Evolutionary conservation across 2,797 vertebrate species (phyloP).

Genomic region (Acanthiza pusilla): DNA sequence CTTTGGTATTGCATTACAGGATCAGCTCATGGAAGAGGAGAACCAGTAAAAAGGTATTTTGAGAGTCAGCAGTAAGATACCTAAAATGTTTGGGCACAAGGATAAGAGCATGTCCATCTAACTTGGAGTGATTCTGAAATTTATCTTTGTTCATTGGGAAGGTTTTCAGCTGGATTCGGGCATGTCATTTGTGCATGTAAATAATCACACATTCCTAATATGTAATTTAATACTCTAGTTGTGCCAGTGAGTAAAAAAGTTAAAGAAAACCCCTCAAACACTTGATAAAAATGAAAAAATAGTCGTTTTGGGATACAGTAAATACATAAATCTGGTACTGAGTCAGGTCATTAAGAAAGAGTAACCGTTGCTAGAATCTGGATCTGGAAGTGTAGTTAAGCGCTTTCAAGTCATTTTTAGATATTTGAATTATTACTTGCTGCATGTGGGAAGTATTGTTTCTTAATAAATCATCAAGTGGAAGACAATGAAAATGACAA

Average conservation of each 20-base stretch:
- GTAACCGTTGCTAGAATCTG: not conserved
- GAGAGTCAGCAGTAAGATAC: not conserved
- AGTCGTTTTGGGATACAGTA: not conserved
- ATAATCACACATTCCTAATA: not conserved
- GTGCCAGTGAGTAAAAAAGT: not conserved
- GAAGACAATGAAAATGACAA: not conserved
- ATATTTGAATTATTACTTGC: not conserved
- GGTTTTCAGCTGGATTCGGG: not conserved
- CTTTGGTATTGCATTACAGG: not conserved
- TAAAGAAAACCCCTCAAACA: accelerated
- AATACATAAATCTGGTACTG: not conserved
- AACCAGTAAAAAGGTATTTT: not conserved
- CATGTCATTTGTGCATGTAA: not conserved
- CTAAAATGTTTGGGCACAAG: not conserved
- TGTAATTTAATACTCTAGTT: not conserved
- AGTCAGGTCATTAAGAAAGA: not conserved
- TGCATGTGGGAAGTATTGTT: not conserved
- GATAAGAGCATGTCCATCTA: accelerated
- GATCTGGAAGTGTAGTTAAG: not conserved
- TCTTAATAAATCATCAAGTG: not conserved
- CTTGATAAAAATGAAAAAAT: not conserved
- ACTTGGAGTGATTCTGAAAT: not conserved
- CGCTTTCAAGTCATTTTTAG: not conserved
- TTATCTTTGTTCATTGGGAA: not conserved
- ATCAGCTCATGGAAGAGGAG: not conserved